Evolutionary conservation across 2,113 vertebrate genomes (phyloP), one percentile per base, ranked within the genome.

Genomic region (Asarcornis scutulata): DNA sequence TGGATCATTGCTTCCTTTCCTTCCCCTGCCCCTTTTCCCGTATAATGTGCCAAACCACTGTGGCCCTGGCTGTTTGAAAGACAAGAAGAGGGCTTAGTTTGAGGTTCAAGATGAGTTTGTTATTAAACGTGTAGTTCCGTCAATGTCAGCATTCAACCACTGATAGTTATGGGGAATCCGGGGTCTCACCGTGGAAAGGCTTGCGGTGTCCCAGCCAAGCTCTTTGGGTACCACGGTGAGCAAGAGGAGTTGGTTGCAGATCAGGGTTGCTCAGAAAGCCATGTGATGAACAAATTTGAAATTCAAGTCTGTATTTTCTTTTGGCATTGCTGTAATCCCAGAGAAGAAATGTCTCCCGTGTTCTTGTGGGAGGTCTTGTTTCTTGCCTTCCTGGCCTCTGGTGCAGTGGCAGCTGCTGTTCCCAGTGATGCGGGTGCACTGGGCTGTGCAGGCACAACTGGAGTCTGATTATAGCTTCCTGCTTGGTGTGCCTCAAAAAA

Each of bases 301-400:
- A 69, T 40, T 74, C 23, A 53, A 5, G 4, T 48, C 66, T 68
- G 3, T 75, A 6, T 83, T 93, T 89, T 60, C 34, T 66, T 89
- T 53, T 0, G 10, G 50, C 40, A 1, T 0, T 63, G 27, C 25
- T 3, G 0, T 40, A 42, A 63, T 80, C 46, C 60, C 18, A 13
- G 46, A 40, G 40, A 69, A 80, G 29, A 83, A 77, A 27, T 8
- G 6, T 66, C 44, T 91, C 21, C 17, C 1, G 0, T 40, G 11
- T 86, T 80, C 50, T 62, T 59, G 8, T 74, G 76, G 66, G 64
- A 71, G 13, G 20, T 56, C 13, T 15, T 42, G 15, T 83, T 88
- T 90, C 42, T 72, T 67, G 26, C 34, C 9, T 21, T 66, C 32
- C 22, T 84, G 44, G 32, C 44, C 13, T 52, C 23, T 60, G 58